phyloP scores from a whole-genome alignment of 2,797 vertebrate species.

The Cottoperca gobio region DNA sequence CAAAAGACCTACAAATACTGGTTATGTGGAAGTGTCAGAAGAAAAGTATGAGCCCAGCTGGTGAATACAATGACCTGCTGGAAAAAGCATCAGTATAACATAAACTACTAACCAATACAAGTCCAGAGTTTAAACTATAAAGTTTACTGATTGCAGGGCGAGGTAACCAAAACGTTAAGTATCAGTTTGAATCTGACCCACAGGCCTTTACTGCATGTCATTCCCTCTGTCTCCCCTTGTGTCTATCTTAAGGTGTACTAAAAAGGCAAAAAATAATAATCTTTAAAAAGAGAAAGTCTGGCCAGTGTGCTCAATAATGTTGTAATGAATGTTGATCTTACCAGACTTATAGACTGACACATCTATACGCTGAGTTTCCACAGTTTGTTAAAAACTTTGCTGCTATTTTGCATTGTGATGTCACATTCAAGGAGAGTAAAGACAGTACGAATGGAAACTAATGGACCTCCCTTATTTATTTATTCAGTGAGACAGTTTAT shows the following conservation, averaged over 20 bases:
- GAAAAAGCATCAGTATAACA: not conserved
- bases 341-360: constrained; percentile 1
- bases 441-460: not conserved
- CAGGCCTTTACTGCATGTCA: too few relatives aligned
- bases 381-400: constrained; percentile 14
- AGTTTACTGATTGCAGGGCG: not conserved
- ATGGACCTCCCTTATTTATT: constrained; percentile 16
- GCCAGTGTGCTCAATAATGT: not conserved
- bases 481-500: constrained; percentile 1
- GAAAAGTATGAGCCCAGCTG: not conserved
- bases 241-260: too few relatives aligned
- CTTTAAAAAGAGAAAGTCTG: too few relatives aligned
- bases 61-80: not conserved
- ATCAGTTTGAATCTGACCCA: too few relatives aligned
- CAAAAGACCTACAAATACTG: not conserved
- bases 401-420: constrained; percentile 23
- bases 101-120: not conserved
- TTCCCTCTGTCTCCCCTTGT: too few relatives aligned
- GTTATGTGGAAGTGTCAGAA: not conserved
- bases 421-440: constrained; percentile 23
- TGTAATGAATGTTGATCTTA: not conserved
- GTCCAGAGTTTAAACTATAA: not conserved
- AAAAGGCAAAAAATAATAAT: too few relatives aligned
- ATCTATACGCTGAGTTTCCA: not conserved
- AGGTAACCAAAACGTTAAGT: not conserved